A percentile compares a stretch with the other conserved stretches of the same genome.
These are phyloP conservation scores for Herminia tarsipennalis DNA, from an alignment of 2,888 invertebrate genomes.

Conservation along the genomic window DNA sequence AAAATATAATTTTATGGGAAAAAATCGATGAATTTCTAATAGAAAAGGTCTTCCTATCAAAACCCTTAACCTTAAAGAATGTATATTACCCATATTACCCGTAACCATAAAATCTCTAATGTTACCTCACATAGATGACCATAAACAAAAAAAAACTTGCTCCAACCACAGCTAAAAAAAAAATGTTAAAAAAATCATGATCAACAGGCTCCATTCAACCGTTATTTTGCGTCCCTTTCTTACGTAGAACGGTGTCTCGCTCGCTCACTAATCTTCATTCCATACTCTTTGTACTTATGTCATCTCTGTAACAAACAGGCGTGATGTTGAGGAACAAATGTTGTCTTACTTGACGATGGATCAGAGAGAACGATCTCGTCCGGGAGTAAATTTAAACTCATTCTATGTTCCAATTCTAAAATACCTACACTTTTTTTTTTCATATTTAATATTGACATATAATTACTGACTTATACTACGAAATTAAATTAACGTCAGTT, in stretches of 20 bases:
- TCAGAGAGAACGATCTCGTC: too few species aligned
- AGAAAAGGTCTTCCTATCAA: too few species aligned
- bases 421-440: too few species aligned
- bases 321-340: too few species aligned
- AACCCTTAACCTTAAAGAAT: not conserved
- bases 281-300: conserved; percentile 29
- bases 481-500: too few species aligned
- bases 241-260: conserved; percentile 18
- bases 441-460: too few species aligned
- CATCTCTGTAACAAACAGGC: conserved; percentile 11
- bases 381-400: too few species aligned
- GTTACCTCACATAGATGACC: not conserved
- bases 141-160: conserved; percentile 14
- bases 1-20: too few species aligned
- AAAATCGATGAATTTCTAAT: not conserved
- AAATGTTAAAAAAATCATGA: conserved; percentile 24
- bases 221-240: conserved; percentile 37
- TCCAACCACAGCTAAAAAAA: conserved; percentile 22
- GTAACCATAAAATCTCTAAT: conserved; percentile 8
- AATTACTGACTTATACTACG: too few species aligned
- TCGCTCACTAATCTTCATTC: conserved; percentile 40
- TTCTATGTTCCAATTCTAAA: too few species aligned
- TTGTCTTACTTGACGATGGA: too few species aligned
- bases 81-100: not conserved
- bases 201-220: conserved; percentile 42